A percentile compares a stretch with the other conserved stretches of the same genome.
These are phyloP conservation scores for Ectropis crepuscularia DNA, from an alignment of 2,888 invertebrate genomes.

Conservation along the genomic window DNA sequence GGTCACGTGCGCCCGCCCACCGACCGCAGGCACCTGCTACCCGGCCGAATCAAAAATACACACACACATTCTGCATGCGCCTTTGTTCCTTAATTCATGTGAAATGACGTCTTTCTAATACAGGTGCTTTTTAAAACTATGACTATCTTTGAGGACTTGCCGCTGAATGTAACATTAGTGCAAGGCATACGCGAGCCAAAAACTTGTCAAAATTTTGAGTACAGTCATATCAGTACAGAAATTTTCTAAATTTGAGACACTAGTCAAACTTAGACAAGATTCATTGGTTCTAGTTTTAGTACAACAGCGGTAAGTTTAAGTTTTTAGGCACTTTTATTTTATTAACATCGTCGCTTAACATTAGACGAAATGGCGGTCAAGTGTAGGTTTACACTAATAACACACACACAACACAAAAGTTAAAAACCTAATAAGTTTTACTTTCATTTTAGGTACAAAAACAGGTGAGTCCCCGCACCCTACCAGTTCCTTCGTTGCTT, in stretches of 20 bases:
- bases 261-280: no score
- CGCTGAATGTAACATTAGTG: not conserved
- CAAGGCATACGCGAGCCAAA: no score
- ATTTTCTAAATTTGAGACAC: no score
- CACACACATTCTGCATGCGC: conserved; percentile 16
- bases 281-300: not conserved
- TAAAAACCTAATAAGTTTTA: no score
- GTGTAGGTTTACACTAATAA: no score
- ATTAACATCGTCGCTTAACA: no score
- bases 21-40: conserved; percentile 64
- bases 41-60: conserved; percentile 66
- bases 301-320: not conserved
- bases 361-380: no score
- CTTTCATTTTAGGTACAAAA: not conserved
- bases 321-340: not conserved
- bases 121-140: not conserved
- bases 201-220: no score
- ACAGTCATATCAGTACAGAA: no score
- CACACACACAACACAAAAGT: no score
- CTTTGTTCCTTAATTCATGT: conserved; percentile 18
- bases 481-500: conserved; percentile 51
- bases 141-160: not conserved
- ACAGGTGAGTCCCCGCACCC: conserved; percentile 37
- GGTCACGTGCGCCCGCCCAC: conserved; percentile 70
- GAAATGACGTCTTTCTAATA: not conserved